Percentiles rank a stretch among this genome's conserved stretches.
phyloP scores from a whole-genome alignment of 1,140 invertebrate genomes.

The Leptopilina boulardi region DNA sequence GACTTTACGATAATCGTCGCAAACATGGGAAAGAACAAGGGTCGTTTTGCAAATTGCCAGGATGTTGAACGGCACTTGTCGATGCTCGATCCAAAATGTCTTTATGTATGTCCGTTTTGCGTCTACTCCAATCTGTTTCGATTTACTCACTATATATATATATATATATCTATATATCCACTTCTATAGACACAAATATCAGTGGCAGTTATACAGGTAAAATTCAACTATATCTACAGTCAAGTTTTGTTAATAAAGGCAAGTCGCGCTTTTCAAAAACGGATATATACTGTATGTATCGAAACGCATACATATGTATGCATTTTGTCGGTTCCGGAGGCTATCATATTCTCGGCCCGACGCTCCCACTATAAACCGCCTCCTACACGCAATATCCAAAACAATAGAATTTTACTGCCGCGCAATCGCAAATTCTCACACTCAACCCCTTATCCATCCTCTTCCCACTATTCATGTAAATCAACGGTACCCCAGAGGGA shows the following conservation, averaged over 20 bases:
- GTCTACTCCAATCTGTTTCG: constrained; percentile 8
- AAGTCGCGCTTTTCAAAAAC: constrained; percentile 26
- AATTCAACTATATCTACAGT: not conserved
- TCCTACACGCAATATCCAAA: constrained; percentile 14
- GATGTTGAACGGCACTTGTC: not conserved
- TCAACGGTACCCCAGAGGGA: constrained; percentile 8
- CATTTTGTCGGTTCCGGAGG: not conserved
- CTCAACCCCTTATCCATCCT: not conserved
- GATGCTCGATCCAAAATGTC: not conserved
- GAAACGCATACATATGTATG: constrained; percentile 22
- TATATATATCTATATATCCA: not conserved
- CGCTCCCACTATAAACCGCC: not conserved
- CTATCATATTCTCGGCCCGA: constrained; percentile 28
- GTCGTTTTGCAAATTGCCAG: not conserved
- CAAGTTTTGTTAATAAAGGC: not conserved
- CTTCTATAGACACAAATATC: no score
- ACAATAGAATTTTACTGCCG: constrained; percentile 31
- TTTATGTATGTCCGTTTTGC: not conserved
- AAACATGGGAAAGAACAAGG: constrained; percentile 6
- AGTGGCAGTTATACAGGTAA: not conserved
- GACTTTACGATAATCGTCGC: not conserved
- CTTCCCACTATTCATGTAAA: not conserved
- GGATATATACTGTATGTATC: not conserved
- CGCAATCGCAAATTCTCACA: constrained; percentile 29
- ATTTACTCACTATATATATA: not conserved